Conservation (phyloP, 2,113 vertebrate species). For the Hemichromis elongatus region DNA sequence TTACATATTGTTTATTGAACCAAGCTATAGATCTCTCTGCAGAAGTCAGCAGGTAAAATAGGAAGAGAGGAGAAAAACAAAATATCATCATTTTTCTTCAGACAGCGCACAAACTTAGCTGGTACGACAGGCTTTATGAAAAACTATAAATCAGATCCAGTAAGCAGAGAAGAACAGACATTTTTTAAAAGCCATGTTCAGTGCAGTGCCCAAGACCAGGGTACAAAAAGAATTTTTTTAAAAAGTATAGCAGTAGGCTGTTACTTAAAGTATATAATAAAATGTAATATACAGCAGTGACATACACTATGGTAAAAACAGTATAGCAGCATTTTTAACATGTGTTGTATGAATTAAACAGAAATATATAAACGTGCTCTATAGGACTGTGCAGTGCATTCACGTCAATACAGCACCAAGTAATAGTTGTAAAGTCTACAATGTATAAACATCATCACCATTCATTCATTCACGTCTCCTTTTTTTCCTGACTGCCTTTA, state of each 20-base stretch:
- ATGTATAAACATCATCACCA: background rate
- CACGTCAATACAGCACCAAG: fast-evolving
- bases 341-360: background rate
- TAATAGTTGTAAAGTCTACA: background rate
- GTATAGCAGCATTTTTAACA: background rate
- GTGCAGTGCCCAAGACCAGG: background rate
- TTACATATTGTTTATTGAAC: background rate
- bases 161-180: background rate
- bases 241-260: background rate
- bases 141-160: background rate
- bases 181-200: background rate
- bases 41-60: background rate
- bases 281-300: background rate
- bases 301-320: background rate
- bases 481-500: background rate
- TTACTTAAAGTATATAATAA: background rate
- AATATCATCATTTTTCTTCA: background rate
- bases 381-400: background rate
- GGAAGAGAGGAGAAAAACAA: background rate
- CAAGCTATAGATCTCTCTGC: background rate
- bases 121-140: background rate
- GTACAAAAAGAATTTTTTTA: background rate
- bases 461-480: background rate
- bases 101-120: background rate
- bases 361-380: background rate